Percentiles rank a stretch among this genome's conserved stretches.
Conservation (phyloP, 2,888 invertebrate species). For the Cataglyphis albicans region DNA sequence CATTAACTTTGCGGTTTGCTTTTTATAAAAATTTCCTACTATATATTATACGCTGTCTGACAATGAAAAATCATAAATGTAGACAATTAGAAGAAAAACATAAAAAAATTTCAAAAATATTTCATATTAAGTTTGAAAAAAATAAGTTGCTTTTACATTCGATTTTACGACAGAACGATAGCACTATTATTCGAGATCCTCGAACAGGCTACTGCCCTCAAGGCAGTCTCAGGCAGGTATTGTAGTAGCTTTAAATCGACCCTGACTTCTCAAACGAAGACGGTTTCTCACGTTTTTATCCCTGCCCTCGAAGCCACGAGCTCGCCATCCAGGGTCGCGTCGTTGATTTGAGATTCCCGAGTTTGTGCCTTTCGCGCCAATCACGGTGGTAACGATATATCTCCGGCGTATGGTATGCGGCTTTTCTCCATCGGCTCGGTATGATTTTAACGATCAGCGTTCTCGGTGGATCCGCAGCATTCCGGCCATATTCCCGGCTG, state of each 20-base stretch:
- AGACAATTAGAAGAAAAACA: background rate
- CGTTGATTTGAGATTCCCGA: slow-evolving; percentile 49
- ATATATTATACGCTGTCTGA: background rate
- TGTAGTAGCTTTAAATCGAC: slow-evolving; percentile 42
- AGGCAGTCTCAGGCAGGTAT: slow-evolving; percentile 25
- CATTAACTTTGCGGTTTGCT: slow-evolving; percentile 18
- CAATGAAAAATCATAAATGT: slow-evolving; percentile 11
- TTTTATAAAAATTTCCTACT: slow-evolving; percentile 7
- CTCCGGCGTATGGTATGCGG: slow-evolving; percentile 25
- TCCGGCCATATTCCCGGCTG: slow-evolving; percentile 54
- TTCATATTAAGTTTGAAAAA: slow-evolving; percentile 28
- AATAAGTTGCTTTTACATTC: slow-evolving; percentile 29
- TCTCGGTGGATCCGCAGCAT: slow-evolving; percentile 65
- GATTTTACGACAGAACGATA: slow-evolving; percentile 19
- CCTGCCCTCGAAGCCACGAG: slow-evolving; percentile 14
- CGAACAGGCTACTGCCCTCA: slow-evolving; percentile 25
- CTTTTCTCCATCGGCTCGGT: slow-evolving; percentile 55
- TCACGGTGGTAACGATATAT: slow-evolving; percentile 44
- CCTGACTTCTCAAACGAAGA: slow-evolving; percentile 51
- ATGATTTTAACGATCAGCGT: slow-evolving; percentile 61
- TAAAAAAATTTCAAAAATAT: slow-evolving; percentile 29
- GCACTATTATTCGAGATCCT: slow-evolving; percentile 18
- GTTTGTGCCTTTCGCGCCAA: slow-evolving; percentile 53
- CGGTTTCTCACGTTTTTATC: slow-evolving; percentile 53
- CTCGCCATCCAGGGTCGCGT: slow-evolving; percentile 4